These are phyloP conservation scores for Dromaius novaehollandiae DNA, from an alignment of 2,113 vertebrate species.

Conservation along the genomic window DNA sequence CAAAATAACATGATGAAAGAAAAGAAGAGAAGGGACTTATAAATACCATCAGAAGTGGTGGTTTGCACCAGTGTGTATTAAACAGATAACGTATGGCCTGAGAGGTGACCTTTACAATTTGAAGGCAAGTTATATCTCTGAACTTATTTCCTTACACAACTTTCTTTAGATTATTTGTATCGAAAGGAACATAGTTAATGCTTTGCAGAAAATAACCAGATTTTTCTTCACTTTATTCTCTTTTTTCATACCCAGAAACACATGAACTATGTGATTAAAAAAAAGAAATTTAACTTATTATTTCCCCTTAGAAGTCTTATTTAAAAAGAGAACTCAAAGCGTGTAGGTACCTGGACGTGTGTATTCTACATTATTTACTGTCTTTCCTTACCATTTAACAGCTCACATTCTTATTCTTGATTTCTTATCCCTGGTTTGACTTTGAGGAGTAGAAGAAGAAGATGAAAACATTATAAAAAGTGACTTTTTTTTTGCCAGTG, in stretches of 20 bases:
- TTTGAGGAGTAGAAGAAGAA: background rate
- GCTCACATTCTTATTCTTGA: background rate
- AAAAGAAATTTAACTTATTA: background rate
- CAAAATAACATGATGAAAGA: background rate
- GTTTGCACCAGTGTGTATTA: slow-evolving; percentile 19
- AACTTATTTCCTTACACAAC: background rate
- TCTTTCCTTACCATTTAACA: background rate
- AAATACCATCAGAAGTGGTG: background rate
- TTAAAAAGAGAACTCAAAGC: background rate
- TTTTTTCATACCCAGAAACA: background rate
- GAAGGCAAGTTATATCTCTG: slow-evolving; percentile 7
- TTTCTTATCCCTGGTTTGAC: background rate
- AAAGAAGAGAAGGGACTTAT: background rate
- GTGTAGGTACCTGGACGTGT: background rate
- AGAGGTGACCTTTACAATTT: slow-evolving; percentile 27
- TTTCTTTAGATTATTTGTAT: background rate
- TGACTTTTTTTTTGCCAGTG: background rate
- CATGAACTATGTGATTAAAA: background rate
- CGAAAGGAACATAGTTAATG: background rate
- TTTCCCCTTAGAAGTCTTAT: background rate
- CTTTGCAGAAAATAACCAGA: background rate
- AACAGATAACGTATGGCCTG: background rate
- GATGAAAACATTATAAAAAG: background rate
- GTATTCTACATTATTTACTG: background rate
- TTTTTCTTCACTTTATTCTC: slow-evolving; percentile 9